A percentile compares a stretch with the other conserved stretches of the same genome.
Conservation (phyloP, 1,140 invertebrate genomes). For the Bombus soroeensis region DNA sequence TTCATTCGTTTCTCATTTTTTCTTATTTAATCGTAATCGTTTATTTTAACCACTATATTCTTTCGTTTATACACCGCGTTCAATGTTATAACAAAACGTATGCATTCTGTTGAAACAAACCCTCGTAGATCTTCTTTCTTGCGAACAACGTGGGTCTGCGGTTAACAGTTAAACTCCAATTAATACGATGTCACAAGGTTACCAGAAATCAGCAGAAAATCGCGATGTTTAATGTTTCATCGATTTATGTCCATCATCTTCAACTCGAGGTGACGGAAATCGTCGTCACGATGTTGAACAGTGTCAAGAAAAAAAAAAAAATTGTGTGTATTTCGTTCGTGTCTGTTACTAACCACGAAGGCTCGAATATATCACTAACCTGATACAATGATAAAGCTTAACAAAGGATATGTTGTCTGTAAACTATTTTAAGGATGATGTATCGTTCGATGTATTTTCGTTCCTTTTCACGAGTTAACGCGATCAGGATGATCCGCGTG, state of each 20-base stretch:
- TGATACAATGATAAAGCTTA: slow-evolving; percentile 7
- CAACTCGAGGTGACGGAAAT: background rate
- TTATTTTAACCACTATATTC: background rate
- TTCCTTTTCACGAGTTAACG: slow-evolving; percentile 5
- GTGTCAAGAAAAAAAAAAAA: background rate
- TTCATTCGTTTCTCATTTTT: background rate
- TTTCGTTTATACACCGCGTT: no score
- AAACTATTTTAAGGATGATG: slow-evolving; percentile 11
- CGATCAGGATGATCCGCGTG: no score
- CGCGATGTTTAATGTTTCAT: slow-evolving; percentile 8
- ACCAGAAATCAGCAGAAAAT: background rate
- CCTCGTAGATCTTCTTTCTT: background rate
- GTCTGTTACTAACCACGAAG: slow-evolving; percentile 1
- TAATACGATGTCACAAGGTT: no score
- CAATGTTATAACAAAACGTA: background rate
- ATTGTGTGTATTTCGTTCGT: background rate
- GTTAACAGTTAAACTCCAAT: background rate
- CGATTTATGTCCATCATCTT: background rate
- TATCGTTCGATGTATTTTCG: slow-evolving; percentile 10
- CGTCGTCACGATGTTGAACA: background rate
- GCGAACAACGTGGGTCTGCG: background rate
- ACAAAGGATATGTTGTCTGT: background rate
- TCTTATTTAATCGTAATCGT: background rate
- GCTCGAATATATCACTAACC: background rate
- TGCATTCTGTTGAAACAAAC: background rate